phyloP scores from a whole-genome alignment of 2,888 invertebrate genomes.

The Busseola fusca region DNA sequence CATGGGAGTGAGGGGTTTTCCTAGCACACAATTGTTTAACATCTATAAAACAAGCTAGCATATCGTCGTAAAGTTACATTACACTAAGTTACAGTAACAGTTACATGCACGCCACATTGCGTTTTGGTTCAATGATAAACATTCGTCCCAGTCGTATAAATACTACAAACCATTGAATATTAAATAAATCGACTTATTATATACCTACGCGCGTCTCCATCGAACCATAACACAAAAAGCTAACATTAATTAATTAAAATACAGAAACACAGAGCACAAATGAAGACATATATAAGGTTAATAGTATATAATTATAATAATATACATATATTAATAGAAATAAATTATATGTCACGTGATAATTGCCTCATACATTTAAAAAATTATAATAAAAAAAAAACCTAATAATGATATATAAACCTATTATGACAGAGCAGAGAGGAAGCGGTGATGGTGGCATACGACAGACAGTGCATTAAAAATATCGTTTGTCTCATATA shows the following conservation, averaged over 20 bases:
- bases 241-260: conserved; percentile 85
- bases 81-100: conserved; percentile 86
- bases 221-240: conserved; percentile 88
- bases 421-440: conserved; percentile 90
- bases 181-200: conserved; percentile 61
- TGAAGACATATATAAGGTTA: conserved; percentile 88
- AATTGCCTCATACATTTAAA: conserved; percentile 88
- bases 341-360: conserved; percentile 86
- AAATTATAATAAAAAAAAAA: conserved; percentile 78
- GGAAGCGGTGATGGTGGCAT: conserved; percentile 90
- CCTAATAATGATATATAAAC: conserved; percentile 87
- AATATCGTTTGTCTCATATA: conserved; percentile 88
- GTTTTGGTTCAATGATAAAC: conserved; percentile 87
- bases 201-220: conserved; percentile 77
- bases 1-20: conserved; percentile 82
- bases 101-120: conserved; percentile 87
- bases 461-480: conserved; percentile 90
- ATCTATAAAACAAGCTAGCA: conserved; percentile 88
- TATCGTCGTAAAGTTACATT: conserved; percentile 82
- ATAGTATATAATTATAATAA: conserved; percentile 80
- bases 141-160: conserved; percentile 66
- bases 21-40: conserved; percentile 83
- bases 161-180: conserved; percentile 63
- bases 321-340: conserved; percentile 75
- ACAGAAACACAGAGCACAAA: conserved; percentile 88